Base-by-base conservation (phyloP, 2,113 vertebrate species). In the Brachirus orientalis region DNA sequence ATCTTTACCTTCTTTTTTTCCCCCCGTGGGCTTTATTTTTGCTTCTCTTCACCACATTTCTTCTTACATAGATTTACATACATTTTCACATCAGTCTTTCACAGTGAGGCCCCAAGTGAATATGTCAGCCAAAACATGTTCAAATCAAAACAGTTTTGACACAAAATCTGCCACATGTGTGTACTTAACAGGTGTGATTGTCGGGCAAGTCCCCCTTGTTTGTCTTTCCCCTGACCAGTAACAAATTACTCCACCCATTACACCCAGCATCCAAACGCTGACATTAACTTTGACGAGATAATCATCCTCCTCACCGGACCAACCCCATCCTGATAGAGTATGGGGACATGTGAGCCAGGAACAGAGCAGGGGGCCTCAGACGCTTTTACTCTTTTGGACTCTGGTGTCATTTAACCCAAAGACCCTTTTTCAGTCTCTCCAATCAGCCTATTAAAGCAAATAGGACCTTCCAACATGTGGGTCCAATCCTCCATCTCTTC, bases 391-490 rank as follows among this genome's bases (percentile, higher is more conserved):
- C 77, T 40, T 61, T 84, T 62, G 54, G 70, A 38, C 70, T 79
- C 83, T 81, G 83, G 82, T 90, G 88, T 88, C 82, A 87, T 89
- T 90, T 86, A 86, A 83, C 87, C 64, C 51, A 35, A 67, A 74
- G 70, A 81, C 63, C 84, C 67, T 61, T 66, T 67, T 82, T 84
- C 84, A 80, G 69, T 86, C 82, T 66, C 76, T 77, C 41, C 82
- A 86, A 69, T 87, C 74, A 77, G 70, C 77, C 85, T 89, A 89
- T 88, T 88, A 90, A 90, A 90, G 88, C 88, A 90, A 91, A 90
- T 83, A 88, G 55, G 80, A 62, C 71, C 72, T 18, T 63, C 77
- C 61, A 78, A 87, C 87, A 90, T 89, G 86, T 87, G 88, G 73
- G 86, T 83, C 82, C 84, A 86, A 88, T 88, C 84, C 80, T 63